Evolutionary conservation across 2,888 invertebrate species (phyloP), one percentile per base, ranked within the genome.

Genomic region (Molorchus minor): DNA sequence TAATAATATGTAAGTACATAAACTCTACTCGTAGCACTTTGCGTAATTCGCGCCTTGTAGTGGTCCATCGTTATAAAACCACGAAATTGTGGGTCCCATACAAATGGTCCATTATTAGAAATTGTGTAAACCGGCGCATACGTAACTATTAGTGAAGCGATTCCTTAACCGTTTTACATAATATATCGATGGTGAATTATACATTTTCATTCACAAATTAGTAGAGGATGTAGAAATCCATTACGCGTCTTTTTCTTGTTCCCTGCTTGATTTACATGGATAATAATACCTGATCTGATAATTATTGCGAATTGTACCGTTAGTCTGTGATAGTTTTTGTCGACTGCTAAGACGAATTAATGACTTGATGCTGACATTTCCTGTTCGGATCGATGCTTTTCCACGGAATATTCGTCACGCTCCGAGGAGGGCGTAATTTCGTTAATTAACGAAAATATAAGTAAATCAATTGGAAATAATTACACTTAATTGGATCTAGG

Each of bases 221-320:
- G 46, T 29, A 19, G 58, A 54, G 58, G 58, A 58, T 49, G 58
- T 54, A 13, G 58, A 47, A 47, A 49, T 57, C 54, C 56, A 60
- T 60, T 60, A 60, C 38, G 44, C 40, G 7, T 19, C 25, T 51
- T 38, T 56, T 55, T 51, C 36, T 15, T 30, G 47, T 41, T 51
- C 29, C 25, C 12, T 49, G 12, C 35, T 33, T 21, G 54, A 61
- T 61, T 57, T 61, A 45, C 61, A 57, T 57, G 57, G 54, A 43
- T 41, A 61, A 53, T 57, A 55, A 45, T 51, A 61, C 54, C 57
- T 61, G 61, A 58, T 62, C 59, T 59, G 44, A 56, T 62, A 62
- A 62, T 62, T 56, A 62, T 59, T 52, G 59, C 59, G 38, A 59
- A 59, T 53, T 52, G 20, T 36, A 56, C 62, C 58, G 58, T 59